Evolutionary conservation across 2,113 vertebrate species (phyloP), one percentile per base, ranked within the genome.

Genomic region (Callipepla californica): DNA sequence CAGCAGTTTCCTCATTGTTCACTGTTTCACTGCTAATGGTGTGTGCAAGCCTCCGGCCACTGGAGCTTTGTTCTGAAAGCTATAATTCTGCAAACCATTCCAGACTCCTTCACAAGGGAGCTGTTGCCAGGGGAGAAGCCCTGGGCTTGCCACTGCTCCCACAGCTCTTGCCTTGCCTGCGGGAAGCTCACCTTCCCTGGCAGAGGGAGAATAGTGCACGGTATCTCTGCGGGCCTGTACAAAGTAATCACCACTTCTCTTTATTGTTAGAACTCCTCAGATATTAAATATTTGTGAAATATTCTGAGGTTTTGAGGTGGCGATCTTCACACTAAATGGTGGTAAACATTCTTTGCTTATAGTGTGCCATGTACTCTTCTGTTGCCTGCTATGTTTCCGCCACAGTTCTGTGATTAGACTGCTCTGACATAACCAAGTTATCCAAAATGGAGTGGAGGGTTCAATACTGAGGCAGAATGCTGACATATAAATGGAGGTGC

Each of bases 401-500:
- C 62, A 45, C 36, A 16, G 34, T 40, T 55, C 50, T 70, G 63
- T 67, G 59, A 38, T n/a, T 22, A 48, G 34, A 28, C 28, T 63
- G 26, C 58, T 85, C 53, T 75, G 83, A 63, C 75, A 86, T 1
- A 79, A 3, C 4, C 45, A 36, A 0, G 0, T 69, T 78, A n/a
- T 30, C 36, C 59, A 45, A 34, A 50, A 32, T 45, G 30, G 11
- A 5, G 4, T 50, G 32, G 12, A 28, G 34, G 7, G 25, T 45
- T 15, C 13, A 15, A 25, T 61, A 40, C 45, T 55, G 59, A 78
- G 50, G 48, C 55, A 80, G 20, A 67, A 45, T 6, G 22, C 10
- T 34, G 51, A 44, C 0, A 0, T 13, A 55, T 14, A 40, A 38
- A 13, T 2, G 28, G 7, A 66, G 50, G 20, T 66, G 12, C 34